Base-by-base conservation (phyloP, 2,888 invertebrate species). In the Celastrina argiolus region DNA sequence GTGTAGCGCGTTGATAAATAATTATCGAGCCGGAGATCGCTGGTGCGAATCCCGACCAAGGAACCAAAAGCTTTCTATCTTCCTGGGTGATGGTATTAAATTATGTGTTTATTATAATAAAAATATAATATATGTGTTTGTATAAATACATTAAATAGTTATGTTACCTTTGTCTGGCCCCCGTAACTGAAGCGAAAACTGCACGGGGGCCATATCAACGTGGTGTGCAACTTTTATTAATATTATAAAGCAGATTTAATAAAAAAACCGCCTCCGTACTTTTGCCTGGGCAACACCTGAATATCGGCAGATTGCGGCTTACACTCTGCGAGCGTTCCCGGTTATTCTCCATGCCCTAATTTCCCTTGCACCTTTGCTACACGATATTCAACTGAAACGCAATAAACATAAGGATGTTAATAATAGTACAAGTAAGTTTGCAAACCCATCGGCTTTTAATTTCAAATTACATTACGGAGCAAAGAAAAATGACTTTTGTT, bases 241-340 rank as follows among this genome's bases (percentile, higher is more conserved):
- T 61, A 61, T 1, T 12, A 12, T 0, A 22, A 61, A 16, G 2
- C 61, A 8, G n/a, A n/a, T n/a, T n/a, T n/a, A n/a, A n/a, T n/a
- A n/a, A n/a, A 67, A 72, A 81, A 84, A 80, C 77, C 70, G 66
- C 72, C 77, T 83, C 85, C 83, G 76, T 70, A 76, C 51, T 10
- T 74, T 71, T 72, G 70, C 73, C 72, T 71, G 74, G 73, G 71
- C 75, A 83, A 78, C 85, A 88, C 87, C 88, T 88, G 86, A 84
- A 82, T 78, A 82, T 81, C 79, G 82, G 85, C 87, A 88, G 87
- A 88, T 87, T 88, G 87, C 81, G 85, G 83, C 81, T 82, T 81
- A 84, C 81, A 80, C 83, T 84, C 81, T 82, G 80, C 80, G 75
- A 82, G 74, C 79, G 79, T 78, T 79, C 78, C 73, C 78, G 75